These are phyloP conservation scores for Coendou prehensilis DNA, from an alignment of 2,797 vertebrate species.

Conservation along the genomic window DNA sequence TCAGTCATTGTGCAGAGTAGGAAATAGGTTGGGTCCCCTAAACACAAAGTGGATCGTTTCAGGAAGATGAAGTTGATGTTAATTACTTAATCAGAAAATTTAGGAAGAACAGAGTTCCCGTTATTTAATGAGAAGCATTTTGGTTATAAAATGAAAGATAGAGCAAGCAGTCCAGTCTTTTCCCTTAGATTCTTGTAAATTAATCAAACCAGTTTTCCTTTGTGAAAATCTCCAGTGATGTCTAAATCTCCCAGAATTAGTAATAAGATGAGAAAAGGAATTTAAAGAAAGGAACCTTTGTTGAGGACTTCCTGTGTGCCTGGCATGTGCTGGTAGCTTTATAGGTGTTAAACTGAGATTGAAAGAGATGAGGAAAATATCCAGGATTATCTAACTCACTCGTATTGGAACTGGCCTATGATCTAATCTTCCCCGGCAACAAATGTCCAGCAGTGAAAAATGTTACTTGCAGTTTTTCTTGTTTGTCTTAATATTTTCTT, in stretches of 20 bases:
- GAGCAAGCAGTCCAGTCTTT: neutral
- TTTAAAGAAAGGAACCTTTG: neutral
- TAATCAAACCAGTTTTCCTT: neutral
- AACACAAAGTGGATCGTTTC: neutral
- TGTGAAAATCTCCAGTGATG: neutral
- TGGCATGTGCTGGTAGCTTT: neutral
- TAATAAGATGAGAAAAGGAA: conserved; percentile 32
- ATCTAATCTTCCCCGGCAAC: neutral
- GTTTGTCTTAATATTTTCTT: conserved; percentile 25
- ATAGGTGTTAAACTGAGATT: neutral
- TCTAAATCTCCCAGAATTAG: neutral
- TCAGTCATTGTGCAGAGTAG: neutral
- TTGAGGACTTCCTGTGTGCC: neutral
- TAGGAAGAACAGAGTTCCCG: neutral
- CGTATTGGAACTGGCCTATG: neutral
- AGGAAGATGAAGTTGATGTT: conserved; percentile 49
- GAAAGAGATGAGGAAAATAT: neutral
- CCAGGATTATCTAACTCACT: neutral
- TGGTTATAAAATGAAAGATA: neutral
- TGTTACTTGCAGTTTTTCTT: neutral
- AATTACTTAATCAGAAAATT: conserved; percentile 65
- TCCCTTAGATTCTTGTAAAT: neutral
- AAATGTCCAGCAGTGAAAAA: conserved; percentile 23
- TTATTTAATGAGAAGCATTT: conserved; percentile 66
- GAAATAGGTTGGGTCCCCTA: neutral